These are phyloP conservation scores for Melanerpes formicivorus DNA, from an alignment of 2,113 vertebrate genomes.

Conservation along the genomic window DNA sequence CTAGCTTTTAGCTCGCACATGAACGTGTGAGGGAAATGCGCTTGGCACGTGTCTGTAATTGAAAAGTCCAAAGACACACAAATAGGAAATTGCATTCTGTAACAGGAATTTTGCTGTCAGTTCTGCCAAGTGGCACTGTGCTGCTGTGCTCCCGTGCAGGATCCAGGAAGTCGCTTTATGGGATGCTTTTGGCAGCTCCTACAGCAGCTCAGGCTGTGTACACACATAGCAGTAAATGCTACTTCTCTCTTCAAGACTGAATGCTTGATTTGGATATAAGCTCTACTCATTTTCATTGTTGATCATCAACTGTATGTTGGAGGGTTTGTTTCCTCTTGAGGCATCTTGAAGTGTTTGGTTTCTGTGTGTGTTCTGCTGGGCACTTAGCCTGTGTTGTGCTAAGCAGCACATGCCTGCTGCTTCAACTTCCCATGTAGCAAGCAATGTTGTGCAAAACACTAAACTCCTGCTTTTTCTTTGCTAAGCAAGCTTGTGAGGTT, in stretches of 20 bases:
- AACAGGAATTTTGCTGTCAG: neutral
- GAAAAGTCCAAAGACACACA: neutral
- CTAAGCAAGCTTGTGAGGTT: neutral
- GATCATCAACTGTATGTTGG: neutral
- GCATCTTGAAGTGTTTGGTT: neutral
- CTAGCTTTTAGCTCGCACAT: neutral
- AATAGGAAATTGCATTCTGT: neutral
- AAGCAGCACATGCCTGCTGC: neutral
- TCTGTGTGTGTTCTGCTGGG: neutral
- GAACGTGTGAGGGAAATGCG: neutral
- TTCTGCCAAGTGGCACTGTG: neutral
- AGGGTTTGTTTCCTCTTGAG: neutral
- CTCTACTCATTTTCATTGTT: neutral
- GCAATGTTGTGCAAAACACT: neutral
- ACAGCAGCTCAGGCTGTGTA: neutral
- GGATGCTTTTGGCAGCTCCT: neutral
- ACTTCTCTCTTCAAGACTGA: accelerated
- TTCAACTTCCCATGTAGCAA: neutral
- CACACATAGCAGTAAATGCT: neutral
- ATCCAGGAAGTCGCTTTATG: neutral
- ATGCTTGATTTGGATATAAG: neutral
- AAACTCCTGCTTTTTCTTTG: neutral
- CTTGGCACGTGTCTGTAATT: neutral
- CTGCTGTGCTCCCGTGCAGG: neutral
- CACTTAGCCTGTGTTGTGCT: neutral